A percentile compares a stretch with the other conserved stretches of the same genome.
Evolutionary conservation across 2,888 invertebrate genomes (phyloP).

Genomic region (Dyspetes luteomarginatus): DNA sequence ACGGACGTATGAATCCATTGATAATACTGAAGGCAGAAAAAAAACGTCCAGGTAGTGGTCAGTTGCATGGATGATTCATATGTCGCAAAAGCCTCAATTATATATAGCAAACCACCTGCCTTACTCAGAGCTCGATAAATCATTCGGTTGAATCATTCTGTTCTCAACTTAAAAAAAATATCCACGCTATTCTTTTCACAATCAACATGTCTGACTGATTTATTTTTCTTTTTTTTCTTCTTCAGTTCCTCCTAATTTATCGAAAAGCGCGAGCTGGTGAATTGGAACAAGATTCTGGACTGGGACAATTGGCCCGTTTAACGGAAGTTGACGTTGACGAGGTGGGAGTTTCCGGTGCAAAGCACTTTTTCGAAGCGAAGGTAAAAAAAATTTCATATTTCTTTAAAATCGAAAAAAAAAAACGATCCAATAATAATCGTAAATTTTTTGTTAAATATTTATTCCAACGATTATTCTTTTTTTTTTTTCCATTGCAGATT

Average conservation of each 20-base stretch:
- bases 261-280: slow-evolving; percentile 97
- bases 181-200: background rate
- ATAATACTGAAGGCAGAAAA: background rate
- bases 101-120: slow-evolving; percentile 51
- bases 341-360: slow-evolving; percentile 97
- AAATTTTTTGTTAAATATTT: background rate
- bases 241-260: slow-evolving; percentile 89
- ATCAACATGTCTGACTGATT: background rate
- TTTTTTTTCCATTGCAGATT: slow-evolving; percentile 86
- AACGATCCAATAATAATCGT: slow-evolving; percentile 33
- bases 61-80: slow-evolving; percentile 54
- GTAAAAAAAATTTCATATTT: slow-evolving; percentile 81
- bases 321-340: slow-evolving; percentile 97
- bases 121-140: slow-evolving; percentile 55
- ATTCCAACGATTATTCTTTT: too few species aligned
- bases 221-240: slow-evolving; percentile 55
- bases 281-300: slow-evolving; percentile 92
- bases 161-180: background rate
- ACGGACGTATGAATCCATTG: slow-evolving; percentile 16
- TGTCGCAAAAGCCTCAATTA: slow-evolving; percentile 48
- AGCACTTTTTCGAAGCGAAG: slow-evolving; percentile 98
- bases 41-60: slow-evolving; percentile 23
- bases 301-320: slow-evolving; percentile 92
- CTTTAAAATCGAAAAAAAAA: slow-evolving; percentile 19
- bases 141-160: slow-evolving; percentile 33